Evolutionary conservation across 1,140 invertebrate genomes (phyloP).

Genomic region (Drosophila carrolli): DNA sequence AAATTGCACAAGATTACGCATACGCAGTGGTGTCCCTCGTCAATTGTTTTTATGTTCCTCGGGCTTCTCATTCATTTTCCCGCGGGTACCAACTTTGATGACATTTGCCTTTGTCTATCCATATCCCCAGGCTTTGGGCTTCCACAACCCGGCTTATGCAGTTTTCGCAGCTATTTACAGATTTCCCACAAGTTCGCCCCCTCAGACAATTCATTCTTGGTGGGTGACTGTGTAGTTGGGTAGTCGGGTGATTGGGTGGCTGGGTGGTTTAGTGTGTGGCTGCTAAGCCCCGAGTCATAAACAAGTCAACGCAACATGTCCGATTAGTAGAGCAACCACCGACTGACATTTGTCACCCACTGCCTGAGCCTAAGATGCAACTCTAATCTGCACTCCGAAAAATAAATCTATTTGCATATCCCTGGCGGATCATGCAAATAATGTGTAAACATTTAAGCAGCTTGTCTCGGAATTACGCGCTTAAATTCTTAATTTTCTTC

Average conservation of each 20-base stretch:
- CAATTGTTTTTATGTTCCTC: constrained; percentile 45
- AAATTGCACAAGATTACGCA: constrained; percentile 69
- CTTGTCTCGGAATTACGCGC: not conserved
- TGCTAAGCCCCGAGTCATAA: constrained; percentile 77
- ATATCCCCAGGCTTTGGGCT: constrained; percentile 39
- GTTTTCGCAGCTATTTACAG: constrained; percentile 81
- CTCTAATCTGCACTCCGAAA: constrained; percentile 53
- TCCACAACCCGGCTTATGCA: constrained; percentile 52
- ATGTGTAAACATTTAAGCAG: not conserved
- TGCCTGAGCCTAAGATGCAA: constrained; percentile 41
- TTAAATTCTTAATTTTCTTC: not conserved
- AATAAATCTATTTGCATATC: constrained; percentile 30
- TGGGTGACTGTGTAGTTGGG: constrained; percentile 4
- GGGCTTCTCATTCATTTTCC: constrained; percentile 33
- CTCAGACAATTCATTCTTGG: constrained; percentile 33
- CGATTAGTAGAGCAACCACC: constrained; percentile 82
- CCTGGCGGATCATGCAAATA: not conserved
- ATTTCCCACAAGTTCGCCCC: constrained; percentile 74
- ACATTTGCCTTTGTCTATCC: constrained; percentile 49
- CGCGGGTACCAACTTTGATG: constrained; percentile 60
- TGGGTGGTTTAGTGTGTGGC: constrained; percentile 26
- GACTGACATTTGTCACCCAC: constrained; percentile 79
- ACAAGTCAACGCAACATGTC: constrained; percentile 82
- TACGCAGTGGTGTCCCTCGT: constrained; percentile 59
- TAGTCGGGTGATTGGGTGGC: constrained; percentile 7